Base-by-base conservation (phyloP, 2,888 invertebrate species). In the Nomada fucata region DNA sequence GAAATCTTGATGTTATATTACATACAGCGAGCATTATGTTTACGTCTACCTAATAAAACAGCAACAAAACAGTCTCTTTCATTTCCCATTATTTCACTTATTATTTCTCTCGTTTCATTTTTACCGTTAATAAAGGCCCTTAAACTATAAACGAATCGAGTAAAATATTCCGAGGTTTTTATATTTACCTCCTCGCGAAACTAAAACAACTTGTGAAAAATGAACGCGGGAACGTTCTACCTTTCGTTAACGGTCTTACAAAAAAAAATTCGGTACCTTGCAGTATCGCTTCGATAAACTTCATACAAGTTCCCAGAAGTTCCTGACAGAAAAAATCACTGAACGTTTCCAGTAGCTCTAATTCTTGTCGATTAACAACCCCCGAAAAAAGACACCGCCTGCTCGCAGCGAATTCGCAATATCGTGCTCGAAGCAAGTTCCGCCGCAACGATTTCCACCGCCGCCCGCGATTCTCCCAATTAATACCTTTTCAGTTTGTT, bases 401-500 rank as follows among this genome's bases (percentile, higher is more conserved):
- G 13, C 42, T 68, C 57, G 18, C 55, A 9, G 2, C n/a, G 18
- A 57, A 57, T 29, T 68, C 26, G 50, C 50, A 47, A 44, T 73
- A 73, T 73, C 57, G 67, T 29, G 47, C 55, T 18, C 69, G 47
- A 29, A 36, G 7, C 42, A 68, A 42, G 50, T 68, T 69, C 42
- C 36, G 11, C 68, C 55, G 55, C 68, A 60, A n/a, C 73, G n/a
- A 67, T 74, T 59, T 59, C 11, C 44, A 15, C 26, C 26, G 18
- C 26, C 52, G 1, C 2, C 9, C 74, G 36, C 7, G 2, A 2
- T 5, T 7, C n/a, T 52, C 68, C 23, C 69, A 53, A 75, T 75
- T 60, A 69, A 69, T 75, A 68, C 69, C 26, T 60, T 69, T 75
- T 60, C 60, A 42, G 36, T 75, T 52, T 69, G 69, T 69, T 75